phyloP scores from a whole-genome alignment of 2,113 vertebrate genomes.

The Orycteropus afer region DNA sequence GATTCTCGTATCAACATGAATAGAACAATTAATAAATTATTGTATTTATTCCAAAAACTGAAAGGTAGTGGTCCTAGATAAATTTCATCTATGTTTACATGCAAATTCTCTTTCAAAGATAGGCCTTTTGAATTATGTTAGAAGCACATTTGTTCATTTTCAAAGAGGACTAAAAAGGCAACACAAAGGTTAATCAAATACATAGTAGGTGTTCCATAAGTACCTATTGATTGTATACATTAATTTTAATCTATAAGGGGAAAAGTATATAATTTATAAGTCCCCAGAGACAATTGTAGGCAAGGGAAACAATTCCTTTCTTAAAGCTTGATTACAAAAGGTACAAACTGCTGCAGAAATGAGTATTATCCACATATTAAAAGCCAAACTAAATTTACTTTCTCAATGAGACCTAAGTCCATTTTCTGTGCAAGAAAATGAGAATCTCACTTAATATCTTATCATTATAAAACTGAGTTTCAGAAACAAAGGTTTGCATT shows the following conservation, averaged over 20 bases:
- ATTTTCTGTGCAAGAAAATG: slow-evolving; percentile 62
- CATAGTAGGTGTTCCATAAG: not conserved
- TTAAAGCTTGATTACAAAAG: not conserved
- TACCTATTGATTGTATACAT: slow-evolving; percentile 6
- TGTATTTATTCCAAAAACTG: slow-evolving; percentile 39
- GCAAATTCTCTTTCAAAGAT: not conserved
- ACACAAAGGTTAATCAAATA: not conserved
- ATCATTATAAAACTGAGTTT: slow-evolving; percentile 43
- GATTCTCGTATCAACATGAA: slow-evolving; percentile 65
- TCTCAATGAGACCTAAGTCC: slow-evolving; percentile 12
- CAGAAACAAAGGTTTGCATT: slow-evolving; percentile 60
- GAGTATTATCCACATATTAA: slow-evolving; percentile 32
- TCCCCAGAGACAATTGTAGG: not conserved
- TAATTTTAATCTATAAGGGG: not conserved
- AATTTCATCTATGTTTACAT: slow-evolving; percentile 16
- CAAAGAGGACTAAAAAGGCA: slow-evolving; percentile 24
- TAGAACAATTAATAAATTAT: slow-evolving; percentile 61
- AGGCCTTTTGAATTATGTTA: not conserved
- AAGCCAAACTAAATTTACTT: slow-evolving; percentile 49
- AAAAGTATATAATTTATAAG: not conserved
- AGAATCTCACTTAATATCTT: slow-evolving; percentile 31
- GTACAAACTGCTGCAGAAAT: not conserved
- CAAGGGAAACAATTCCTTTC: not conserved
- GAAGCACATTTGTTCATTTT: not conserved
- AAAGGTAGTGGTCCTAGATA: not conserved